These are phyloP conservation scores for Lepidotrigona ventralis DNA, from an alignment of 1,140 invertebrate species.

Conservation along the genomic window DNA sequence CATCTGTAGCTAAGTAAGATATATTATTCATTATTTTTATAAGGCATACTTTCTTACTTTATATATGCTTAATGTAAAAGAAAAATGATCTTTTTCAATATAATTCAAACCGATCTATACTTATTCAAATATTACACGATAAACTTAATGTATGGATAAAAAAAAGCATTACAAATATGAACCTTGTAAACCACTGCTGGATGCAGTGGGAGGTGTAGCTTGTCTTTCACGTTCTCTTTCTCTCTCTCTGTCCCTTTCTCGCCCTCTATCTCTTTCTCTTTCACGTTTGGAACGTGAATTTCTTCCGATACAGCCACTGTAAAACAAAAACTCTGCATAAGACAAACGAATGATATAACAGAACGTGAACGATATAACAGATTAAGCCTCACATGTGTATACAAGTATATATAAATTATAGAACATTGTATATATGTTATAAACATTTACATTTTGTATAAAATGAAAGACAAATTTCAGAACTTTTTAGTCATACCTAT, in stretches of 20 bases:
- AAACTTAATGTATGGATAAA: conserved; percentile 2
- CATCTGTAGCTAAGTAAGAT: conserved; percentile 66
- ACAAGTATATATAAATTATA: not conserved
- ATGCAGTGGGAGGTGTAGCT: conserved; percentile 74
- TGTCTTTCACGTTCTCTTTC: conserved; percentile 75
- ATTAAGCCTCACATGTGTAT: not conserved
- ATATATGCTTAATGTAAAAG: not conserved
- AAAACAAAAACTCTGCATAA: conserved; percentile 12
- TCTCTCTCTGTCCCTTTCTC: conserved; percentile 73
- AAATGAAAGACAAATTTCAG: not conserved
- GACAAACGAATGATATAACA: not conserved
- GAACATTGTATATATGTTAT: not conserved
- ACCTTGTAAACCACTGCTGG: conserved; percentile 74
- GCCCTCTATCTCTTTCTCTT: conserved; percentile 73
- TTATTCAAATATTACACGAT: not conserved
- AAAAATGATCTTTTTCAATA: not conserved
- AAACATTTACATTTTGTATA: too few species aligned
- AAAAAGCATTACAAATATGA: not conserved
- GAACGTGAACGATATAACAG: not conserved
- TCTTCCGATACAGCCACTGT: conserved; percentile 69
- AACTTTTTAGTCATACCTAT: conserved; percentile 73
- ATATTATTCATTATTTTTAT: not conserved
- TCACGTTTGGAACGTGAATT: conserved; percentile 75
- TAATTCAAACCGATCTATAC: not conserved
- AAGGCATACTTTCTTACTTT: not conserved